Evolutionary conservation across 2,113 vertebrate species (phyloP), one percentile per base, ranked within the genome.

Genomic region (Romanogobio albipinnatus): DNA sequence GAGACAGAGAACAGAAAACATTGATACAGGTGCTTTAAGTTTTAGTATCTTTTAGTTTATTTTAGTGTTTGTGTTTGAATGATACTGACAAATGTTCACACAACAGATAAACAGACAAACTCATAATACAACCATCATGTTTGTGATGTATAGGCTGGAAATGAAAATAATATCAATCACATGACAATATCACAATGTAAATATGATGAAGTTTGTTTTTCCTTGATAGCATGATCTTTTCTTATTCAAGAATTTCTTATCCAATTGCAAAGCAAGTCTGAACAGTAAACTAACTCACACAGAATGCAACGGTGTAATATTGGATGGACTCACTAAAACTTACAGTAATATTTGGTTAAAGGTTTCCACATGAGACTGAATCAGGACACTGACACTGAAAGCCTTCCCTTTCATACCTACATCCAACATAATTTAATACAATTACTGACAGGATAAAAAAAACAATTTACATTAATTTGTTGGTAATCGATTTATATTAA

Each of bases 341-440:
- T 29, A 75, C 47, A 76, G 15, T 36, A 73, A 36, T 36, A 66
- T 85, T 78, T 73, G 80, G 56, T 87, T 78, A 77, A 15, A 33
- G 15, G 56, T 45, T 82, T 59, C 14, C 80, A 39, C 62, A 10
- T 47, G 49, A 47, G 64, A 62, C 74, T 82, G 26, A 82, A 75
- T 66, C 26, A 68, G 58, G 33, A 43, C 64, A 81, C 26, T 33
- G 33, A n/a, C 29, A 45, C 22, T 51, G 5, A 81, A 81, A 84
- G 4, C 11, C 14, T n/a, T 59, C 39, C 45, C 17, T 62, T 33
- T 6, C 19, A 24, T 11, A 36, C 59, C 47, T 78, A 66, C 1
- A n/a, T 14, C 39, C 61, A 68, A 47, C 9, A 84, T 15, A 43
- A 82, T 75, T 88, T 85, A 85, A 61, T 79, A 83, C 43, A 85